Conservation (phyloP, 2,797 vertebrate species). For the Scleropages formosus region DNA sequence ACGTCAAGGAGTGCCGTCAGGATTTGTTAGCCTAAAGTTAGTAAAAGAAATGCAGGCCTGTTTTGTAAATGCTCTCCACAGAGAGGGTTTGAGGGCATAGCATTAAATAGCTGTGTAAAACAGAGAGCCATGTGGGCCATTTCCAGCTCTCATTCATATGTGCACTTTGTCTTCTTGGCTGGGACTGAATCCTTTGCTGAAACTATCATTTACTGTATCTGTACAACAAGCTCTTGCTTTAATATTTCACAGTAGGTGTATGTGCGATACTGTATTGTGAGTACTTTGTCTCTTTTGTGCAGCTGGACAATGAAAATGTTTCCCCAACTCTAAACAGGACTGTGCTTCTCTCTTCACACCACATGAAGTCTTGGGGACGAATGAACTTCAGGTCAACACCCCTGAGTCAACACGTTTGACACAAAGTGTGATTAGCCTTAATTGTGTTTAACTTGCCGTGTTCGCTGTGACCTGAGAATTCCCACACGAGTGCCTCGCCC, state of each 20-base stretch:
- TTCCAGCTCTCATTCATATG: conserved; percentile 29
- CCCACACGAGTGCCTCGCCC: too few relatives aligned
- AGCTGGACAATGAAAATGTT: too few relatives aligned
- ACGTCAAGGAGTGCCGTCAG: conserved; percentile 59
- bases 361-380: too few relatives aligned
- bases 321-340: too few relatives aligned
- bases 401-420: too few relatives aligned
- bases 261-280: neutral
- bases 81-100: conserved; percentile 53
- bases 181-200: neutral
- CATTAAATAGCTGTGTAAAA: conserved; percentile 44
- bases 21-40: conserved; percentile 60
- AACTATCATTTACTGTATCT: neutral
- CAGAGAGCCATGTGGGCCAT: neutral
- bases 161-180: neutral
- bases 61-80: conserved; percentile 61
- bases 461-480: too few relatives aligned
- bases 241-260: too few relatives aligned
- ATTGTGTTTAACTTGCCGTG: too few relatives aligned
- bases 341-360: too few relatives aligned
- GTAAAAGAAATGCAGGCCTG: conserved; percentile 59
- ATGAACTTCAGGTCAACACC: too few relatives aligned
- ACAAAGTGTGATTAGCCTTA: too few relatives aligned
- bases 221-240: neutral
- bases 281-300: too few relatives aligned